Base-by-base conservation (phyloP, 2,888 invertebrate genomes). In the Incurvaria masculella region DNA sequence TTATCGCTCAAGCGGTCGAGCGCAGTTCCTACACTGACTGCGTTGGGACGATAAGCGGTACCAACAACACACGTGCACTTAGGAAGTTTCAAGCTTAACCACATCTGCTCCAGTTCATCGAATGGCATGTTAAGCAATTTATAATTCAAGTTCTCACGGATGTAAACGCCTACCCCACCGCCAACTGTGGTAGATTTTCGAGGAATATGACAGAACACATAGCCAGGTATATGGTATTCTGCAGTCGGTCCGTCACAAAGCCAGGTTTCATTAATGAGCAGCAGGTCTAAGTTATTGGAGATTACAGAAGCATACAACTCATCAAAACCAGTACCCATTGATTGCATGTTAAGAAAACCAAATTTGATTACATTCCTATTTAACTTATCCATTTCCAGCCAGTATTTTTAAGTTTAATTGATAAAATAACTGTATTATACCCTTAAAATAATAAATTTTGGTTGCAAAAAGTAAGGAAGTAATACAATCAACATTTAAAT, bases 151-250 rank as follows among this genome's bases (percentile, higher is more conserved):
- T 33, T 33, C 2, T 33, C 4, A 2, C 45, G 18, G 4, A 45
- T 33, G 18, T 38, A 45, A 14, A 45, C 18, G 14, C 45, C 45
- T 4, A 38, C 38, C 2, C 45, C 45, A 3, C 45, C 45, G 3
- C 45, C 45, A 5, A 4, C 14, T 14, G 17, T 23, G 2, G 11
- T 19, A 11, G 20, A 8, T n/a, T 2, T 19, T 4, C 45, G 8
- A 4, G 33, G 38, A 19, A 19, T 17, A 16, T 26, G 38, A n/a
- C 19, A 18, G 18, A 45, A 17, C 2, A 38, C n/a, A 27, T 38
- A 45, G 4, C 45, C 45, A 16, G 45, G 45, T 20, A 45, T 33
- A n/a, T 38, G 18, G 4, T 27, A 33, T 14, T 16, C 38, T 4
- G 3, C 4, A 5, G 4, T 8, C n/a, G n/a, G n/a, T n/a, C 38